Evolutionary conservation across 2,888 invertebrate genomes (phyloP).

Genomic region (Agrotis puta): DNA sequence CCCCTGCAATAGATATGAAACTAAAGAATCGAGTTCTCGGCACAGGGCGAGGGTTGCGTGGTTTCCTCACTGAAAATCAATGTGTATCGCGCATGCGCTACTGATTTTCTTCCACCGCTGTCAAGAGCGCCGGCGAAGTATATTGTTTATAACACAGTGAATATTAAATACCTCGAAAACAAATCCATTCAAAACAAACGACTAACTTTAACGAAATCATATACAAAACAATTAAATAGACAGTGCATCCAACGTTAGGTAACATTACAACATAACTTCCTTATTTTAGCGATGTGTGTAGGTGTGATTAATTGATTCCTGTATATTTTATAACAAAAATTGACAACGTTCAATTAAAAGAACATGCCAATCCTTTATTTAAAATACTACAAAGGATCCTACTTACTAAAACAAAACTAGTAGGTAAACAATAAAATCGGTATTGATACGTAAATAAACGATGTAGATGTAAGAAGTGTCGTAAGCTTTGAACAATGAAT

Average conservation of each 20-base stretch:
- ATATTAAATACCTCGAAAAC: conserved; percentile 49
- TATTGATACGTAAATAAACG: conserved; percentile 23
- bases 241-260: conserved; percentile 2
- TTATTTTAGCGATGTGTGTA: conserved; percentile 23
- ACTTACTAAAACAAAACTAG: conserved; percentile 1
- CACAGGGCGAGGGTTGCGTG: neutral
- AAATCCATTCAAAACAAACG: conserved; percentile 51
- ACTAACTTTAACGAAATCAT: conserved; percentile 10
- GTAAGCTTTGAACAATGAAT: conserved; percentile 86
- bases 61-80: conserved; percentile 85
- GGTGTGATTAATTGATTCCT: conserved; percentile 48
- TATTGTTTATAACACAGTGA: conserved; percentile 69
- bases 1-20: conserved; percentile 12
- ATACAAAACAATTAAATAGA: conserved; percentile 6
- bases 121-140: conserved; percentile 74
- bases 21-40: conserved; percentile 12
- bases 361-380: conserved; percentile 32
- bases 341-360: conserved; percentile 6
- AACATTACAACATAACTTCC: conserved; percentile 2
- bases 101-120: conserved; percentile 68
- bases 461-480: conserved; percentile 53
- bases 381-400: neutral
- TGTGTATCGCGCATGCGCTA: conserved; percentile 82
- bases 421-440: conserved; percentile 23
- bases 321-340: conserved; percentile 26